Conservation (phyloP, 2,888 invertebrate species). For the Amphiduros pacificus region DNA sequence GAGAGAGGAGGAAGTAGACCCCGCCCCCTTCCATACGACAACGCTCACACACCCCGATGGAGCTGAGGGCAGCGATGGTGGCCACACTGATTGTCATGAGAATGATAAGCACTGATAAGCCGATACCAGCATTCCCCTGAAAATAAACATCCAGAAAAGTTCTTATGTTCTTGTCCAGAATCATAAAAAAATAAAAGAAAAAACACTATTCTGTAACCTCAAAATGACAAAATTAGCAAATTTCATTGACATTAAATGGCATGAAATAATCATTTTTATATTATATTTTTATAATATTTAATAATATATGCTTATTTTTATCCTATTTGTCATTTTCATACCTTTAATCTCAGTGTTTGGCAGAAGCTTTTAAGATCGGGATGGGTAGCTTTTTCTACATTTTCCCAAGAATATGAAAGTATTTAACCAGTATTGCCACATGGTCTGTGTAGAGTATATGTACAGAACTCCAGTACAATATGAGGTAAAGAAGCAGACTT, state of each 20-base stretch:
- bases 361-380: too few species aligned
- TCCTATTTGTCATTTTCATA: too few species aligned
- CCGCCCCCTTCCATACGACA: constrained; percentile 96
- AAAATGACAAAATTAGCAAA: background rate
- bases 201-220: background rate
- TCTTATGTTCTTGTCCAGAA: background rate
- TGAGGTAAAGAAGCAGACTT: constrained; percentile 28
- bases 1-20: constrained; percentile 91
- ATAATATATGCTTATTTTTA: too few species aligned
- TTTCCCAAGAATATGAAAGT: too few species aligned
- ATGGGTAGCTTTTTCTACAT: too few species aligned
- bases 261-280: background rate
- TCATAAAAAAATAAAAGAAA: background rate
- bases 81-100: constrained; percentile 77
- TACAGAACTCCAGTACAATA: too few species aligned
- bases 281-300: too few species aligned
- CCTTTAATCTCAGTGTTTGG: too few species aligned
- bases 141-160: constrained; percentile 21
- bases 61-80: constrained; percentile 88
- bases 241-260: background rate
- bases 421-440: too few species aligned
- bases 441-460: too few species aligned
- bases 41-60: constrained; percentile 93
- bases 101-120: constrained; percentile 60
- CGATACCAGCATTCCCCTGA: constrained; percentile 64